Evolutionary conservation across 2,797 vertebrate species (phyloP), one percentile per base, ranked within the genome.

Genomic region (Acanthopagrus latus): DNA sequence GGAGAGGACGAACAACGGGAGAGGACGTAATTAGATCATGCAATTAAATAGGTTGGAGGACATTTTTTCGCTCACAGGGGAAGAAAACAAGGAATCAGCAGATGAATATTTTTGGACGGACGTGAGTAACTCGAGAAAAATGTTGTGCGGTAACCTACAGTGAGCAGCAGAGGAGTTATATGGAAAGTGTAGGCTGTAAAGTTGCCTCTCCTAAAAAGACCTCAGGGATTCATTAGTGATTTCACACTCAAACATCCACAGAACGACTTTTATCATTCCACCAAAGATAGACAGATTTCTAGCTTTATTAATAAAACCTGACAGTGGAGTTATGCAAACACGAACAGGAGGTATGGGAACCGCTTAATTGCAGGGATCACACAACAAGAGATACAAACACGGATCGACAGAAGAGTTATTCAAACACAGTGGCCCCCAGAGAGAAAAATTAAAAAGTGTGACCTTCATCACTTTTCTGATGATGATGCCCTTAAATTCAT

Each of bases 201-300:
- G 6, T 18, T 71, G 71, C 66, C 38, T 67, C 64, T 38, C 21
- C 64, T 83, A 80, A 86, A 64, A 75, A 74, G 25, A 69, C 85
- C 79, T 77, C 62, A 25, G 76, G 71, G 84, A 82, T 84, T 88
- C 66, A 88, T 86, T 77, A 79, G 64, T 56, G 71, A 62, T 62
- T 80, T 80, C 60, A 84, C 67, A 71, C 50, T 64, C 58, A 51
- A 51, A 23, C 76, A 74, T 78, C 64, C 54, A 72, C 76, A 48
- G n/a, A 29, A 57, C 25, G 71, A 48, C 71, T 67, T 74, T 67
- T 48, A 59, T 74, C 25, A 64, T 48, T 69, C 33, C 29, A 65
- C 62, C 3, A 29, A 29, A 58, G 38, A 38, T 10, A 38, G 2
- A 38, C 38, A 38, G 38, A 38, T 38, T 38, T 38, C 38, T 10